A percentile compares a stretch with the other conserved stretches of the same genome.
Conservation (phyloP, 2,797 vertebrate genomes). For the Arrhamphus sclerolepis region DNA sequence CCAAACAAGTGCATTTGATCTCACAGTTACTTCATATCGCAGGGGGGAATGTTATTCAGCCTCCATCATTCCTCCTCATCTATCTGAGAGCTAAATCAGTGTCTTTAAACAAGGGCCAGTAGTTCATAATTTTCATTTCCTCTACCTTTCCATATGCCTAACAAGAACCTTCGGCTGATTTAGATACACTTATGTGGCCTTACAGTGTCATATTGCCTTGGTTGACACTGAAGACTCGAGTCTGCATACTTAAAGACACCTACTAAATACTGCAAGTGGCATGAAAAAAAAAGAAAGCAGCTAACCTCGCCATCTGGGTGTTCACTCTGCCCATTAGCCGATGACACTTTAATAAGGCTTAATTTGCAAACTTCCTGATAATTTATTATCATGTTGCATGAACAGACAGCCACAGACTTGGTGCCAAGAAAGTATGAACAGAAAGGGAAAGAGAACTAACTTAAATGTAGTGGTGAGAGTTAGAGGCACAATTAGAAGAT, state of each 20-base stretch:
- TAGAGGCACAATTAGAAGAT: conserved; percentile 20
- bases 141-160: conserved; percentile 17
- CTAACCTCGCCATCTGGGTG: conserved; percentile 37
- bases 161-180: conserved; percentile 56
- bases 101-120: conserved; percentile 18
- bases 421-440: background rate
- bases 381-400: conserved; percentile 50
- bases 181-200: conserved; percentile 52
- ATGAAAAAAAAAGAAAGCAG: conserved; percentile 4
- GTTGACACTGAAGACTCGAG: conserved; percentile 41
- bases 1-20: conserved; percentile 7
- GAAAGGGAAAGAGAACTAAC: conserved; percentile 25
- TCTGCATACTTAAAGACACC: conserved; percentile 14
- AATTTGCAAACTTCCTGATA: conserved; percentile 52
- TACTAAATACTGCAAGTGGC: conserved; percentile 54
- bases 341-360: conserved; percentile 61
- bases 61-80: background rate
- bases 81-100: background rate
- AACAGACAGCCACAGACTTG: conserved; percentile 7
- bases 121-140: conserved; percentile 17
- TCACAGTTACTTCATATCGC: too few relatives aligned
- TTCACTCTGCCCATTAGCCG: conserved; percentile 42
- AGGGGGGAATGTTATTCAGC: background rate
- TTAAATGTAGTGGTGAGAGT: conserved; percentile 8
- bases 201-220: conserved; percentile 42